Evolutionary conservation across 1,140 invertebrate genomes (phyloP).

Genomic region (Berghia stephanieae): DNA sequence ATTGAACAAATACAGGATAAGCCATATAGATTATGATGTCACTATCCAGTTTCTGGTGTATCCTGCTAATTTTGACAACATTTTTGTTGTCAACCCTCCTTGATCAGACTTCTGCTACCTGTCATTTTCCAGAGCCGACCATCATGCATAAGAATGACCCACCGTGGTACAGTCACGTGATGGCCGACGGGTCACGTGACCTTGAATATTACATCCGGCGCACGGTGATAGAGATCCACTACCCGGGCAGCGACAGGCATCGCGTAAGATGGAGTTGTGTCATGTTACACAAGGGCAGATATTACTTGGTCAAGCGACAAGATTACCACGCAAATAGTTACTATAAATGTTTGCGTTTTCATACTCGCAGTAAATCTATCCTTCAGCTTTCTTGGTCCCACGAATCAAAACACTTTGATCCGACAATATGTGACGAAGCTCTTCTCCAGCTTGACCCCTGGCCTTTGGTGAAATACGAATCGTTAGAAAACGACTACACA

Average conservation of each 20-base stretch:
- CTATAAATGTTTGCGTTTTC: constrained; percentile 40
- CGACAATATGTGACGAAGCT: constrained; percentile 37
- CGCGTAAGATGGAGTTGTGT: constrained; percentile 36
- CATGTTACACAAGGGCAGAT: constrained; percentile 27
- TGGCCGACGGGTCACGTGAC: constrained; percentile 27
- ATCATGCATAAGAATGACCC: too few relatives aligned
- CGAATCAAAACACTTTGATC: constrained; percentile 20
- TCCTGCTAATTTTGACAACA: too few relatives aligned
- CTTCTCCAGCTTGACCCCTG: constrained; percentile 39
- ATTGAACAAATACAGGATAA: too few relatives aligned
- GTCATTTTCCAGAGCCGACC: too few relatives aligned
- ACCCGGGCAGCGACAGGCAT: neutral
- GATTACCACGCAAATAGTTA: constrained; percentile 25
- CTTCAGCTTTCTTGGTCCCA: constrained; percentile 40
- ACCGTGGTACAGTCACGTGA: constrained; percentile 36
- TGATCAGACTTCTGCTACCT: too few relatives aligned
- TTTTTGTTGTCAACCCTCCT: too few relatives aligned
- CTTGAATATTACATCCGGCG: constrained; percentile 32
- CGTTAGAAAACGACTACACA: constrained; percentile 36
- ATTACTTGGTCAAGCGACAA: constrained; percentile 36
- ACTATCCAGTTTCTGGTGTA: too few relatives aligned
- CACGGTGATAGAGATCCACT: constrained; percentile 32
- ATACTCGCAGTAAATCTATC: constrained; percentile 37
- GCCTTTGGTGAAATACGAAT: constrained; percentile 38
- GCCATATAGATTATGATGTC: too few relatives aligned